Percentiles rank a stretch among this genome's conserved stretches.
phyloP scores from a whole-genome alignment of 1,140 invertebrate genomes.

The Lepidotrigona ventralis region DNA sequence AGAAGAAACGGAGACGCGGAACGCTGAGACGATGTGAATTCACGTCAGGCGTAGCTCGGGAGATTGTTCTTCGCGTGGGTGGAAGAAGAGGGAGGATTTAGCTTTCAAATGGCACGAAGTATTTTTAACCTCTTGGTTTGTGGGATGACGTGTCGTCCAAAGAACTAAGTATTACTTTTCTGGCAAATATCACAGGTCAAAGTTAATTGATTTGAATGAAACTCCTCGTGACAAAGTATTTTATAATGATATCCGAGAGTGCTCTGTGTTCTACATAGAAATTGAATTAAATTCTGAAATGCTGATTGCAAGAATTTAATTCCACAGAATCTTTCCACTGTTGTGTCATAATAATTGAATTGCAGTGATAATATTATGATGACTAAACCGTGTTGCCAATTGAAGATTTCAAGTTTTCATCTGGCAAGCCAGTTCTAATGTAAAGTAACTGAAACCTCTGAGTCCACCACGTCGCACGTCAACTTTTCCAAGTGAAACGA shows the following conservation, averaged over 20 bases:
- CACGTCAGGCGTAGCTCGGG: neutral
- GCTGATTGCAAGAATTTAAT: no score
- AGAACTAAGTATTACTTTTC: neutral
- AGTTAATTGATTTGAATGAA: neutral
- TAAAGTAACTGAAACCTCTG: no score
- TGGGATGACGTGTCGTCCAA: neutral
- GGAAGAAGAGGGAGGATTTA: neutral
- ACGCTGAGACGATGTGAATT: slow-evolving; percentile 40
- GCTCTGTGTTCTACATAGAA: neutral
- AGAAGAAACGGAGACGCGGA: slow-evolving; percentile 44
- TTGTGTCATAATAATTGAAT: no score
- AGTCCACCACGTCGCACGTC: neutral
- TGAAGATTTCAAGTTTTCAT: no score
- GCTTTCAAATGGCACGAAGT: neutral
- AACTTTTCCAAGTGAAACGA: neutral
- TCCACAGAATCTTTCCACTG: no score
- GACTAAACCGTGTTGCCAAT: no score
- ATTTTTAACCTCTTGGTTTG: neutral
- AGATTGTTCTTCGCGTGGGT: neutral
- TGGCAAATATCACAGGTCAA: neutral
- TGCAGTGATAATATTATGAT: no score
- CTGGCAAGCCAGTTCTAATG: no score
- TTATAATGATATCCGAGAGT: no score
- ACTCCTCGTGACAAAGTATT: neutral
- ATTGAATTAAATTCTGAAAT: neutral